Conservation (phyloP, 2,113 vertebrate species). For the Apteryx owenii region DNA sequence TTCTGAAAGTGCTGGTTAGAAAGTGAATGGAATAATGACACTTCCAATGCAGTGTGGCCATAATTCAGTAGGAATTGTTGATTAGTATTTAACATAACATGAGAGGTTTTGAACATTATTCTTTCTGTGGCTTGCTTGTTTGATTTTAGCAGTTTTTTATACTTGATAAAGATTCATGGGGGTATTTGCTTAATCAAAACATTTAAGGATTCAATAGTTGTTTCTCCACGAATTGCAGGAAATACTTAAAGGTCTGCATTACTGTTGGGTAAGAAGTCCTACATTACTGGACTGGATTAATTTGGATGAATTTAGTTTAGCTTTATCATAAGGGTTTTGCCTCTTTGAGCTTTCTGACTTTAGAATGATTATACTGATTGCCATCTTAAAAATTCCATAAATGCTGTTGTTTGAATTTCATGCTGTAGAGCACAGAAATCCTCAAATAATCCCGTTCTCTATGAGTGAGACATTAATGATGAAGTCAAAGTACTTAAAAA, state of each 20-base stretch:
- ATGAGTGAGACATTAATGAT: neutral
- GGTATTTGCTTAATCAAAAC: constrained; percentile 23
- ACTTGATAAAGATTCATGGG: constrained; percentile 25
- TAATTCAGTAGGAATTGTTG: neutral
- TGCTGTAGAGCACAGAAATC: neutral
- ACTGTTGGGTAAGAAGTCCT: constrained; percentile 25
- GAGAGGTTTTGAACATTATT: neutral
- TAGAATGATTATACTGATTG: neutral
- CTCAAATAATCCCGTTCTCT: neutral
- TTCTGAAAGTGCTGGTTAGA: neutral
- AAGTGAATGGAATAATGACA: neutral
- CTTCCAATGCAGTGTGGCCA: neutral
- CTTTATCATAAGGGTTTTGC: constrained; percentile 4
- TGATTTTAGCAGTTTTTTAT: constrained; percentile 10
- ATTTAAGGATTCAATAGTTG: constrained; percentile 8
- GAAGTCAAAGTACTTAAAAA: neutral
- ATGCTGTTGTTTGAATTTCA: neutral
- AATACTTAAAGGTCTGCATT: constrained; percentile 19
- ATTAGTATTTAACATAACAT: neutral
- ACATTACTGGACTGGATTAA: neutral
- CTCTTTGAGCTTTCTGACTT: neutral
- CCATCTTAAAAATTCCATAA: neutral
- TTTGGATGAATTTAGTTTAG: constrained; percentile 34
- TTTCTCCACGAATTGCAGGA: constrained; percentile 28
- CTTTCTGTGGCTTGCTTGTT: constrained; percentile 19